These are phyloP conservation scores for Berghia stephanieae DNA, from an alignment of 1,140 invertebrate species.

Conservation along the genomic window DNA sequence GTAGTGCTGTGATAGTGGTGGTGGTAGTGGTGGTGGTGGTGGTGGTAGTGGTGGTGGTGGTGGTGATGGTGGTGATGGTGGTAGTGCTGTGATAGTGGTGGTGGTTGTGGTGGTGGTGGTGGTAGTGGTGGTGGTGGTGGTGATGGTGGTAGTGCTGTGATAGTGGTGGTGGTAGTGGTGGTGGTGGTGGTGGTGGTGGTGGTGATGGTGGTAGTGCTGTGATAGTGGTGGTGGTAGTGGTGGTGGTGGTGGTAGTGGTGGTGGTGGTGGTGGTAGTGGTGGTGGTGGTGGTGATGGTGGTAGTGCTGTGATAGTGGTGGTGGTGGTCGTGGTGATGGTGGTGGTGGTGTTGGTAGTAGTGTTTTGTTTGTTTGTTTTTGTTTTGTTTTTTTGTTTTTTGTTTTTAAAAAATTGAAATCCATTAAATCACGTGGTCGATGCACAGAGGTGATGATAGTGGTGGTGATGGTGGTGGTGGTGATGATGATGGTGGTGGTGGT, in stretches of 20 bases:
- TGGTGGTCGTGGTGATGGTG: no score
- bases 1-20: background rate
- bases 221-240: background rate
- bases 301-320: no score
- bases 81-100: background rate
- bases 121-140: constrained; percentile 4
- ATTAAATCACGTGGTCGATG: no score
- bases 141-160: background rate
- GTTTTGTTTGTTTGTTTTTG: no score
- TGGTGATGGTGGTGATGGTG: background rate
- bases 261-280: no score
- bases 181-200: constrained; percentile 5
- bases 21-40: constrained; percentile 8
- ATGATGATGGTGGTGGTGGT: no score
- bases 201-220: constrained; percentile 1
- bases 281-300: no score
- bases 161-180: constrained; percentile 10
- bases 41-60: constrained; percentile 11
- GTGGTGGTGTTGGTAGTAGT: no score
- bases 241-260: background rate
- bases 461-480: no score
- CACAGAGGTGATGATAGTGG: no score
- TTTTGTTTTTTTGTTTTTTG: no score
- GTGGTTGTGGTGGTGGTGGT: background rate
- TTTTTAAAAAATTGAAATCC: no score